These are phyloP conservation scores for Zoanthus gigantus DNA, from an alignment of 92 coral and sea anemone genomes.

Conservation along the genomic window DNA sequence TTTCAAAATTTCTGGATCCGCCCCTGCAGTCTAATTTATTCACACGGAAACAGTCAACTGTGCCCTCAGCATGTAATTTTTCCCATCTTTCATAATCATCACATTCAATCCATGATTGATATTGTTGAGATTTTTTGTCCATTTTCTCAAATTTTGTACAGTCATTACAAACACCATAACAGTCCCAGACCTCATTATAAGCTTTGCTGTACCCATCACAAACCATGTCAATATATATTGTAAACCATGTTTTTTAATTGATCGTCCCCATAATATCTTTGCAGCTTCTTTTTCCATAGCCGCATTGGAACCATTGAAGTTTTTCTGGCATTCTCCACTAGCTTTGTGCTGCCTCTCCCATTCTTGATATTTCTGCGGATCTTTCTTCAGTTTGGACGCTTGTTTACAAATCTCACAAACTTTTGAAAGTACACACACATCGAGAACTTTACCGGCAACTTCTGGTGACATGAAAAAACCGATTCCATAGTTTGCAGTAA, in stretches of 20 bases:
- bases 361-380: constrained; percentile 4
- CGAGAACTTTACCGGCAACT: constrained; percentile 58
- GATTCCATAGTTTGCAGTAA: constrained; percentile 60
- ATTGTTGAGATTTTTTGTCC: constrained; percentile 1
- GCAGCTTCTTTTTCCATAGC: constrained; percentile 8
- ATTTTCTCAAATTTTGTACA: neutral
- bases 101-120: constrained; percentile 4
- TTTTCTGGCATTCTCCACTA: constrained; percentile 8
- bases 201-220: constrained; percentile 13
- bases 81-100: constrained; percentile 7
- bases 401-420: constrained; percentile 51
- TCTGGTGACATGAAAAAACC: constrained; percentile 66
- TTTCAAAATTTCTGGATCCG: too few species aligned
- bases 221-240: neutral
- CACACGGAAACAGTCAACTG: neutral
- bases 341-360: neutral
- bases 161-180: neutral
- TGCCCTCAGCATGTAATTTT: constrained; percentile 3
- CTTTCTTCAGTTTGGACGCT: constrained; percentile 25
- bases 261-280: neutral
- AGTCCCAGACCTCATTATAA: neutral
- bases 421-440: constrained; percentile 54
- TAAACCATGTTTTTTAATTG: neutral
- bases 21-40: neutral
- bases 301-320: neutral